Evolutionary conservation across 1,140 invertebrate genomes (phyloP).

Genomic region (Pararge aegeria): DNA sequence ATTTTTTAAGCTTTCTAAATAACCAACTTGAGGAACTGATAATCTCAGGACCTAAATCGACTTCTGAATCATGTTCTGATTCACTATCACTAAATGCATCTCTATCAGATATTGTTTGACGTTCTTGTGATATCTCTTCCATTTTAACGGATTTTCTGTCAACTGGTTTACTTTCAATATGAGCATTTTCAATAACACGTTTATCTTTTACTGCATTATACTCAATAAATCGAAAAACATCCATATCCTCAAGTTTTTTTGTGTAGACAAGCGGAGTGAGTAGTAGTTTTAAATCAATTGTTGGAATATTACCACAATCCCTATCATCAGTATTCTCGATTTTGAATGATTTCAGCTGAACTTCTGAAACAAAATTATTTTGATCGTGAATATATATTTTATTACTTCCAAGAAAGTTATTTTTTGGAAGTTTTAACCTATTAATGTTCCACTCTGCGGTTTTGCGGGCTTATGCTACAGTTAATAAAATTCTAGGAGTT

Average conservation of each 20-base stretch:
- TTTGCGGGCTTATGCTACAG: too few relatives aligned
- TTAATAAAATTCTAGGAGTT: too few relatives aligned
- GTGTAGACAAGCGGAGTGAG: slow-evolving; percentile 55
- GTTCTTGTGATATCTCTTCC: slow-evolving; percentile 25
- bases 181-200: slow-evolving; percentile 42
- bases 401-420: too few relatives aligned
- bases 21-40: slow-evolving; percentile 50
- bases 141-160: slow-evolving; percentile 29
- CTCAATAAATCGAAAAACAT: slow-evolving; percentile 40
- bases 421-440: too few relatives aligned
- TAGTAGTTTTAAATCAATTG: slow-evolving; percentile 63
- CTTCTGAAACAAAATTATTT: slow-evolving; percentile 15
- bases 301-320: slow-evolving; percentile 15
- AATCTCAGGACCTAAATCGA: background rate
- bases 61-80: slow-evolving; percentile 9
- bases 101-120: slow-evolving; percentile 8
- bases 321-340: slow-evolving; percentile 2
- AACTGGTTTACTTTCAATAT: slow-evolving; percentile 48
- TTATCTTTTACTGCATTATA: slow-evolving; percentile 35
- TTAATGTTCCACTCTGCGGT: too few relatives aligned
- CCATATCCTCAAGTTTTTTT: slow-evolving; percentile 60
- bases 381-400: background rate
- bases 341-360: background rate
- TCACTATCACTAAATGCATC: slow-evolving; percentile 2
- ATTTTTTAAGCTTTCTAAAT: slow-evolving; percentile 59